Evolutionary conservation across 2,888 invertebrate genomes (phyloP), one percentile per base, ranked within the genome.

Genomic region (Omphaloscelis lunosa): DNA sequence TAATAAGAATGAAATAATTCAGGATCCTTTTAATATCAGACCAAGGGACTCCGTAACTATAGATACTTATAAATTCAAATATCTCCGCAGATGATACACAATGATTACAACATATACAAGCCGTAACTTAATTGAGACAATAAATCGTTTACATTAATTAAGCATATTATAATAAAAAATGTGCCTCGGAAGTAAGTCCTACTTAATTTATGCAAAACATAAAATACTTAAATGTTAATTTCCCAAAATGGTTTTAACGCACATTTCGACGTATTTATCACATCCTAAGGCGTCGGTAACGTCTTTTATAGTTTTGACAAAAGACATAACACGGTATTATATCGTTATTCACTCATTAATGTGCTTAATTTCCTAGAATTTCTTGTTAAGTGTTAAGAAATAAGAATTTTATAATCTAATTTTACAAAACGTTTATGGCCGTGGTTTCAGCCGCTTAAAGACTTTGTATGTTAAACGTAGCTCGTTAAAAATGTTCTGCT

Each of bases 231-330:
- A 81, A 81, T 45, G 61, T 62, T 72, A 39, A 72, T 56, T 83
- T 72, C 70, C 45, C 9, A 51, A 53, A 84, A 84, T 58, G 29
- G 62, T 82, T 20, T 63, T 67, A 58, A 66, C 29, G 29, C 1
- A 27, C 56, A 51, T 80, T 73, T 51, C n/a, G 29, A 78, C 62
- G 63, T 51, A 63, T 82, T 74, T 84, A 83, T 79, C 51, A 59
- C 39, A 23, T n/a, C 58, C 45, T 34, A n/a, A 51, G 15, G 61
- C 20, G 51, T 68, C 68, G 17, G 29, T 72, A 48, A 81, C 45
- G 56, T 59, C 53, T 79, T 84, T 82, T 73, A 83, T 65, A 70
- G 61, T 68, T 73, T 48, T 63, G 58, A 74, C 67, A 71, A 79
- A 84, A 71, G 27, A 72, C 41, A 34, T 82, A 71, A 79, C 58